Evolutionary conservation across 53 echinoderm and acorn worm species (phyloP).

Genomic region (Patiria pectinifera): DNA sequence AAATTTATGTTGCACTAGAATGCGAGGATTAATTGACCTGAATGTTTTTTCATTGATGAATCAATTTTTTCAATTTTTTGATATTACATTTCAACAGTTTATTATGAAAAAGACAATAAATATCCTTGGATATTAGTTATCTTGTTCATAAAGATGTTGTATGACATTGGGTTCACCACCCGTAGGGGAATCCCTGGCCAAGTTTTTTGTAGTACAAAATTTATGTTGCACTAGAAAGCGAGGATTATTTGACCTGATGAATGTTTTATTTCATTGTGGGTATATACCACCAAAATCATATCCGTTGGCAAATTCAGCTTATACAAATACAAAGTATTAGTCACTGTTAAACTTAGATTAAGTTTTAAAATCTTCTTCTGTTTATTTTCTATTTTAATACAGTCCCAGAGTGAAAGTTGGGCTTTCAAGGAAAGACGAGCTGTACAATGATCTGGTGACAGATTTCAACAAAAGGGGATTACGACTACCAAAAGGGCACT

Average conservation of each 20-base stretch:
- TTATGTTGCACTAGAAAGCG: no score
- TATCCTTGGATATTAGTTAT: background rate
- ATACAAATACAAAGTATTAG: background rate
- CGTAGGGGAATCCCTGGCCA: slow-evolving; percentile 1
- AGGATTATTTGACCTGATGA: no score
- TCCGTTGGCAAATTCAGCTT: background rate
- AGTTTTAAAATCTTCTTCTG: slow-evolving; percentile 1
- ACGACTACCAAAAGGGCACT: slow-evolving; percentile 25
- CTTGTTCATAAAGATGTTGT: background rate
- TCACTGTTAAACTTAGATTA: background rate
- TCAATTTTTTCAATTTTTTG: no score
- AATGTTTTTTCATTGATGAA: background rate
- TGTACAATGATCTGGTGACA: slow-evolving; percentile 22
- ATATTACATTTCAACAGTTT: slow-evolving; percentile 1
- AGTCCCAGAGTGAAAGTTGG: slow-evolving; percentile 33
- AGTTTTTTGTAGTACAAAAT: no score
- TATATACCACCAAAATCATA: no score
- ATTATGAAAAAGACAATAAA: background rate
- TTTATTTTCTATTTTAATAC: background rate
- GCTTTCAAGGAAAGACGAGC: slow-evolving; percentile 33
- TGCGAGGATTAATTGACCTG: background rate
- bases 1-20: background rate
- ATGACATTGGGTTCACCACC: background rate
- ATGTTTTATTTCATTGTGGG: no score
- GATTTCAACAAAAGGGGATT: slow-evolving; percentile 7